These are phyloP conservation scores for Pectinophora gossypiella DNA, from an alignment of 1,140 invertebrate genomes.

Conservation along the genomic window DNA sequence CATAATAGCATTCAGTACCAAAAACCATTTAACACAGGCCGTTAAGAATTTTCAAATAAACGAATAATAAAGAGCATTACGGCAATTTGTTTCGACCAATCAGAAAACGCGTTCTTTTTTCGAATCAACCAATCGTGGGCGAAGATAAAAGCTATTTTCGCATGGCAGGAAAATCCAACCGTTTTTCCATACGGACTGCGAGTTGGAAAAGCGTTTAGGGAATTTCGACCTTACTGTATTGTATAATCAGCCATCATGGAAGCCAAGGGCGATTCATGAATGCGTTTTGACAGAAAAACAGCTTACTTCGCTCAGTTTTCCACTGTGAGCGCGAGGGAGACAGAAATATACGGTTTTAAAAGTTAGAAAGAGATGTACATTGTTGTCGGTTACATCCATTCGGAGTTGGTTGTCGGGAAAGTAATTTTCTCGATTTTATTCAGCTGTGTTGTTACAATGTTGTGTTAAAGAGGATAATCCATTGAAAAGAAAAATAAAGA, in stretches of 20 bases:
- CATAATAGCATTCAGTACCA: constrained; percentile 14
- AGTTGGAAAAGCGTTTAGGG: constrained; percentile 44
- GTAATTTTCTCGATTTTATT: constrained; percentile 68
- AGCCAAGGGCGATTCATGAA: constrained; percentile 52
- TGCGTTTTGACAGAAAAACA: constrained; percentile 34
- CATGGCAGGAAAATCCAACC: constrained; percentile 1
- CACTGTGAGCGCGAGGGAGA: constrained; percentile 29
- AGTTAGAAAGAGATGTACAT: constrained; percentile 35
- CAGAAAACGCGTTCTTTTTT: constrained; percentile 47
- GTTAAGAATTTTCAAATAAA: constrained; percentile 36
- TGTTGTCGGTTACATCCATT: constrained; percentile 42
- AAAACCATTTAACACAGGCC: constrained; percentile 29
- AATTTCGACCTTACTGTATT: constrained; percentile 56
- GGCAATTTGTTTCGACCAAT: constrained; percentile 63
- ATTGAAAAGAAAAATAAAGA: no score
- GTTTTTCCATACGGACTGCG: constrained; percentile 34
- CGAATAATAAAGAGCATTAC: constrained; percentile 45
- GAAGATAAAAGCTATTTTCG: constrained; percentile 48
- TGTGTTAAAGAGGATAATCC: constrained; percentile 13
- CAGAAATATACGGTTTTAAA: constrained; percentile 8
- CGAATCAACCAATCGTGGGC: constrained; percentile 57
- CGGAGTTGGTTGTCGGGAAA: constrained; percentile 24
- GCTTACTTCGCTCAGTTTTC: constrained; percentile 47
- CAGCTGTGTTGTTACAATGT: constrained; percentile 47
- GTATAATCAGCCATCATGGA: constrained; percentile 72